phyloP scores from a whole-genome alignment of 2,113 vertebrate genomes.

The sheep (Ovis aries) region DNA sequence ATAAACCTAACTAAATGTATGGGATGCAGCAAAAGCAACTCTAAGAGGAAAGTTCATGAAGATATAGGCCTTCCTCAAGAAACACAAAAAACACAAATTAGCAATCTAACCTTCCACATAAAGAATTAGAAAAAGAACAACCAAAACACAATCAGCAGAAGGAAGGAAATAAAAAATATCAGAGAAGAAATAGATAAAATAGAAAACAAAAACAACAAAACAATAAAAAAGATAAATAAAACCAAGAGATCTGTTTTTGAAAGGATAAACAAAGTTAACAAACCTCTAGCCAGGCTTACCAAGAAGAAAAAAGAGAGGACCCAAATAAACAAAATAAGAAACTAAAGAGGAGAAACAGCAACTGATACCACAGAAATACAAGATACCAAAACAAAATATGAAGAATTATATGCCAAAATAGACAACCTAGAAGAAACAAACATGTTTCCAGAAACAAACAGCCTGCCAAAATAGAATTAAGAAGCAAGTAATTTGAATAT shows the following conservation, averaged over 20 bases:
- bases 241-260: background rate
- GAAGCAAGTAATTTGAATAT: background rate
- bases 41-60: background rate
- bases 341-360: background rate
- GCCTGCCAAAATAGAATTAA: background rate
- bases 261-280: background rate
- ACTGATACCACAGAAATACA: background rate
- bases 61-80: background rate
- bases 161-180: background rate
- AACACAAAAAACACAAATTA: background rate
- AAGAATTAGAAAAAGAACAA: background rate
- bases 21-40: background rate
- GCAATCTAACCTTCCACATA: background rate
- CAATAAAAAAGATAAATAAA: background rate
- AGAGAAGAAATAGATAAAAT: background rate
- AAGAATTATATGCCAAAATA: background rate
- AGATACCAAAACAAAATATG: background rate
- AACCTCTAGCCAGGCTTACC: background rate
- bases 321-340: background rate
- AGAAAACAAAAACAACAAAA: background rate
- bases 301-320: background rate
- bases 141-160: background rate
- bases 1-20: background rate
- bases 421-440: background rate
- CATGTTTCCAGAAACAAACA: background rate